Percentiles rank a stretch among this genome's conserved stretches.
Conservation (phyloP, 1,140 invertebrate species). For the Eriocheir sinensis region DNA sequence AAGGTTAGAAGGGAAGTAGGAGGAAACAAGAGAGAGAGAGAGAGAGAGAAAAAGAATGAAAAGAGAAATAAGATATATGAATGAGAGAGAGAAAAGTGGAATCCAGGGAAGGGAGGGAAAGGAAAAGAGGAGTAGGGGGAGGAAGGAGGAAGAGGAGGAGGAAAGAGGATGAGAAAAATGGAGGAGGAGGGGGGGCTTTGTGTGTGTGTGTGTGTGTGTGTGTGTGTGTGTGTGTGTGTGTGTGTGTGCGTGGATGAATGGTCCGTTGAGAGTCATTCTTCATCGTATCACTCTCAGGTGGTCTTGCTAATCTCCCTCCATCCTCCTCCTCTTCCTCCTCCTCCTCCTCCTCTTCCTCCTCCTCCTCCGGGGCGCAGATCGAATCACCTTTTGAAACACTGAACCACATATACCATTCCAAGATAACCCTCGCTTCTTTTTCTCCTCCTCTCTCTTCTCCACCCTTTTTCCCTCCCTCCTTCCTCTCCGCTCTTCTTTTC, state of each 20-base stretch:
- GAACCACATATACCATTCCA: neutral
- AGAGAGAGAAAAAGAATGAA: too few species aligned
- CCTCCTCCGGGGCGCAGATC: neutral
- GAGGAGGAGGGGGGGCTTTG: too few species aligned
- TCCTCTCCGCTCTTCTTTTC: neutral
- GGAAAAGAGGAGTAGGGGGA: neutral
- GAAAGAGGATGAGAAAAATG: too few species aligned
- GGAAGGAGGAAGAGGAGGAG: neutral
- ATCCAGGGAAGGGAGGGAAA: too few species aligned
- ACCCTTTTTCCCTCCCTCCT: neutral
- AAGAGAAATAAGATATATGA: too few species aligned
- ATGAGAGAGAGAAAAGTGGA: too few species aligned
- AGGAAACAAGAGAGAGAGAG: too few species aligned
- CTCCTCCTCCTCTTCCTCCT: neutral
- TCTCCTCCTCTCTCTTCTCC: neutral
- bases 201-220: too few species aligned
- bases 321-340: neutral
- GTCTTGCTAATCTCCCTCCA: neutral
- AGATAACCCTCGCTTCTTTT: neutral
- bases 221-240: neutral
- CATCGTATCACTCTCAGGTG: neutral
- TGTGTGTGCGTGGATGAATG: neutral
- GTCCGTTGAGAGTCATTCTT: neutral
- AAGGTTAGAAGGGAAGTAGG: too few species aligned
- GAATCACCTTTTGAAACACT: neutral